A percentile compares a stretch with the other conserved stretches of the same genome.
Evolutionary conservation across 2,888 invertebrate species (phyloP).

Genomic region (Drosophila vallismaia): DNA sequence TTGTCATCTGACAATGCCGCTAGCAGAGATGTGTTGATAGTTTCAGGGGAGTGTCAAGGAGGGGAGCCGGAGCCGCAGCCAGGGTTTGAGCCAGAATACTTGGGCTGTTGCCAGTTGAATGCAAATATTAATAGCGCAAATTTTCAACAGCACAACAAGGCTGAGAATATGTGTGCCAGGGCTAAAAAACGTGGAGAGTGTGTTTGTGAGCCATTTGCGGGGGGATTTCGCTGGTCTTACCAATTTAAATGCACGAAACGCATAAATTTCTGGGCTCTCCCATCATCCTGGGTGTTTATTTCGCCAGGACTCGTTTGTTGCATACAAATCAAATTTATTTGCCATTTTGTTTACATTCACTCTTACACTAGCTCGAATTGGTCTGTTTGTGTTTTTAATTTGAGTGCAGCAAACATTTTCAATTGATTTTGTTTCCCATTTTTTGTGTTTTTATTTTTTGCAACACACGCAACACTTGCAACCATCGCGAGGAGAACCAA

Average conservation of each 20-base stretch:
- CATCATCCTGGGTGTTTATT: neutral
- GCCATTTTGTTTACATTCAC: slow-evolving; percentile 49
- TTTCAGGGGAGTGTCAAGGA: slow-evolving; percentile 33
- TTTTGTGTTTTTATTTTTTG: neutral
- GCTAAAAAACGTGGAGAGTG: slow-evolving; percentile 5
- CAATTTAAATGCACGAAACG: slow-evolving; percentile 38
- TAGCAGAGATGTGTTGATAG: slow-evolving; percentile 56
- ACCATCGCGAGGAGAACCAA: slow-evolving; percentile 26
- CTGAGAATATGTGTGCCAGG: slow-evolving; percentile 38
- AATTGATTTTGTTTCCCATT: slow-evolving; percentile 40
- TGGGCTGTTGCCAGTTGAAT: slow-evolving; percentile 60
- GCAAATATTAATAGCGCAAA: slow-evolving; percentile 76
- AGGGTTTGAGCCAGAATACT: neutral
- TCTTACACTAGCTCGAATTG: slow-evolving; percentile 35
- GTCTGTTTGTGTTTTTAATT: slow-evolving; percentile 59
- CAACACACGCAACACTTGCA: slow-evolving; percentile 9
- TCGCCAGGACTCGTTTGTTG: slow-evolving; percentile 31
- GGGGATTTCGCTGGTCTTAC: slow-evolving; percentile 22
- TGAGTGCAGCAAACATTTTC: slow-evolving; percentile 52
- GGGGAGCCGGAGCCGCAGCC: neutral
- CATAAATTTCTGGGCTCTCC: slow-evolving; percentile 21
- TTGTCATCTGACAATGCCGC: slow-evolving; percentile 68
- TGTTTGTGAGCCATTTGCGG: slow-evolving; percentile 20
- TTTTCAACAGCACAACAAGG: slow-evolving; percentile 62
- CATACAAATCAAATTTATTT: slow-evolving; percentile 59